Percentiles rank a stretch among this genome's conserved stretches.
Conservation (phyloP, 2,113 vertebrate species). For the Varanus salvator region DNA sequence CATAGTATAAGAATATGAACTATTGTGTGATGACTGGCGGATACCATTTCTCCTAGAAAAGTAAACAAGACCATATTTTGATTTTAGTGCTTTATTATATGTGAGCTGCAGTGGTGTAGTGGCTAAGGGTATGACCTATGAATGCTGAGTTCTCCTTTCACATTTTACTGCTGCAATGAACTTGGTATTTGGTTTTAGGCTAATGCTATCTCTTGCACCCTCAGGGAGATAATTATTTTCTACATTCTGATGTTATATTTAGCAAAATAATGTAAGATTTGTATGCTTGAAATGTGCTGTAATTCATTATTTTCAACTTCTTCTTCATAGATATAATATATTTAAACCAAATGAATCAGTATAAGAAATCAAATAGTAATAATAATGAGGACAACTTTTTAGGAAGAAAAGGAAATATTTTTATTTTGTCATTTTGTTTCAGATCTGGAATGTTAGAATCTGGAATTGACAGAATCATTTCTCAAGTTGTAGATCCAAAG, state of each 20-base stretch:
- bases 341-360: neutral
- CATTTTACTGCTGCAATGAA: neutral
- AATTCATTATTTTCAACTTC: neutral
- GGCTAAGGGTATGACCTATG: neutral
- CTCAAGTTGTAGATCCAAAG: slow-evolving; percentile 98
- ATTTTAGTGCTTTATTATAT: neutral
- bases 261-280: neutral
- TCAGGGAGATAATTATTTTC: neutral
- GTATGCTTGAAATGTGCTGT: neutral
- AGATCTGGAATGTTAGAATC: slow-evolving; percentile 99
- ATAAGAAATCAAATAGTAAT: too few species aligned
- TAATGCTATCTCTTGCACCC: neutral
- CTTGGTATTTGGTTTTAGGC: neutral
- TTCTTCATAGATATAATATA: neutral
- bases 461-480: slow-evolving; percentile 97
- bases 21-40: too few species aligned
- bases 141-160: neutral
- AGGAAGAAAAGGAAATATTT: slow-evolving; percentile 2
- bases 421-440: slow-evolving; percentile 57
- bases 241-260: neutral
- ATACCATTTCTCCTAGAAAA: too few species aligned
- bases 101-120: neutral
- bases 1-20: too few species aligned
- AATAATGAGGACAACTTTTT: neutral
- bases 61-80: too few species aligned